Percentiles rank a stretch among this genome's conserved stretches.
phyloP scores from a whole-genome alignment of 2,113 vertebrate genomes.

The Lates calcarifer region DNA sequence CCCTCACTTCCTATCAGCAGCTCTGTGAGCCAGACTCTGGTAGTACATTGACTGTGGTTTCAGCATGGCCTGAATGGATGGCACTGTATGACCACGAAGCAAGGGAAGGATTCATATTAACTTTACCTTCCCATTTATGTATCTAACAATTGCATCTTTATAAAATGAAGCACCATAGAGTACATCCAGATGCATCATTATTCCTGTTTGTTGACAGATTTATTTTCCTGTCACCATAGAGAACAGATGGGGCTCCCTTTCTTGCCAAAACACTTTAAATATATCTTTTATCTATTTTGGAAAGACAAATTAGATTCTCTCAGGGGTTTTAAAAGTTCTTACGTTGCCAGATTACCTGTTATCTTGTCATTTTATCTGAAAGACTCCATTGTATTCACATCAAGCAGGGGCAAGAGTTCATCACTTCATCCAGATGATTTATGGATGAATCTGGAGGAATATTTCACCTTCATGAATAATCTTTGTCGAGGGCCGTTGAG shows the following conservation, averaged over 20 bases:
- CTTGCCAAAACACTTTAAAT: slow-evolving; percentile 31
- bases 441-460: slow-evolving; percentile 1
- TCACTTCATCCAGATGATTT: background rate
- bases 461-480: slow-evolving; percentile 12
- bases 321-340: slow-evolving; percentile 24
- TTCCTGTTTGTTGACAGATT: slow-evolving; percentile 56
- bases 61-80: slow-evolving; percentile 5
- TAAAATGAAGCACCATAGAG: background rate
- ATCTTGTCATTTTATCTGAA: slow-evolving; percentile 35
- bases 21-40: background rate
- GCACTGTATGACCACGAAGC: background rate
- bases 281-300: slow-evolving; percentile 46
- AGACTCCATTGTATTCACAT: slow-evolving; percentile 22
- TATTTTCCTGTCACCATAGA: slow-evolving; percentile 48
- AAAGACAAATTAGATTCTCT: background rate
- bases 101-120: background rate
- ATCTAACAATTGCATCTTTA: slow-evolving; percentile 8
- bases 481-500: slow-evolving; percentile 23
- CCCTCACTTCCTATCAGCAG: background rate
- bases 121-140: background rate
- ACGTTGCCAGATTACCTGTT: slow-evolving; percentile 30
- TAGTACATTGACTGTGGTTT: background rate
- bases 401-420: background rate
- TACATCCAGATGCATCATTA: slow-evolving; percentile 23
- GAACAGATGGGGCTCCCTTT: slow-evolving; percentile 37